Conservation (phyloP, 2,888 invertebrate species). For the Drosophila seclusa region DNA sequence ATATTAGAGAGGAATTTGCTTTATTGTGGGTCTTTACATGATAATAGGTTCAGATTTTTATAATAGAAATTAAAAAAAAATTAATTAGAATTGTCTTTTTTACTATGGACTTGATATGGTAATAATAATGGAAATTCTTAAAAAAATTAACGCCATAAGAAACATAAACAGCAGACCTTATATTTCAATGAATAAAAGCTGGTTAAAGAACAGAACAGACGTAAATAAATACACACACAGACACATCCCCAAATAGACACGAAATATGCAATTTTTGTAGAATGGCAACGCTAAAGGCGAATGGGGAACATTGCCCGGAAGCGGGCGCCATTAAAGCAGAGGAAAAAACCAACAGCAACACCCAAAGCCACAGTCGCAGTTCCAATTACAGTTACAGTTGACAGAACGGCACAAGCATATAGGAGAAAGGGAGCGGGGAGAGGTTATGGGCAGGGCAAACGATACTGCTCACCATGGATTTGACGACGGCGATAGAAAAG, state of each 20-base stretch:
- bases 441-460: slow-evolving; percentile 2
- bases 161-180: not conserved
- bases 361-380: slow-evolving; percentile 69
- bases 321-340: slow-evolving; percentile 64
- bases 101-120: too few relatives aligned
- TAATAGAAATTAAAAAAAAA: too few relatives aligned
- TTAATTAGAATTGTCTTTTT: too few relatives aligned
- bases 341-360: slow-evolving; percentile 35
- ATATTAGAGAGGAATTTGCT: not conserved
- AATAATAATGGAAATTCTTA: too few relatives aligned
- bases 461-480: slow-evolving; percentile 53
- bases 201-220: not conserved
- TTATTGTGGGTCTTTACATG: too few relatives aligned
- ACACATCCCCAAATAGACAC: not conserved
- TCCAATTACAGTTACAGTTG: slow-evolving; percentile 71
- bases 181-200: not conserved
- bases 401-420: slow-evolving; percentile 26
- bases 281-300: slow-evolving; percentile 23
- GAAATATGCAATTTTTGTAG: slow-evolving; percentile 21
- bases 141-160: not conserved
- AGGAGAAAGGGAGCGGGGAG: not conserved
- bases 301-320: slow-evolving; percentile 35
- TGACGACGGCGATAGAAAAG: slow-evolving; percentile 56
- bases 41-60: too few relatives aligned
- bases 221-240: not conserved